Base-by-base conservation (phyloP, 2,797 vertebrate species). In the Morus bassanus region DNA sequence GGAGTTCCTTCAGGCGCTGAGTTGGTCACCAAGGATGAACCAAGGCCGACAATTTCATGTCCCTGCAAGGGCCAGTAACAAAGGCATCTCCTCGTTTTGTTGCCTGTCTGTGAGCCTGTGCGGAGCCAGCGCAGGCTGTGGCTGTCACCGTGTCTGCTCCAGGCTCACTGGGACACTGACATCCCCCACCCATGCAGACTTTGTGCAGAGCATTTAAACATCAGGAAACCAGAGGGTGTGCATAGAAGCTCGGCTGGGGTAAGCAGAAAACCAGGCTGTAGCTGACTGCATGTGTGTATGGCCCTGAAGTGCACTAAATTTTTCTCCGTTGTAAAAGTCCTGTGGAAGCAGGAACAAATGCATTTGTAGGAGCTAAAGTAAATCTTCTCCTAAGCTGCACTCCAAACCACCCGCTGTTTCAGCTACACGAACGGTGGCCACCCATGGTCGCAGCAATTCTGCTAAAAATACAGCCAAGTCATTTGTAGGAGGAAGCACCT, bases 341-440 rank as follows among this genome's bases (percentile, higher is more conserved):
- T 7, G 2, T 15, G 45, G 80, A 22, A 88, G 31, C 39, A 67
- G 57, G 33, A 79, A 15, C 30, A 70, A 33, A 65, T 3, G 23
- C 33, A 17, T 43, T 68, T 64, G 35, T 21, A 67, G 80, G 59
- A 91, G 30, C 23, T 64, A 39, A 7, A 60, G 59, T 27, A 57
- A 84, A 39, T 12, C 31, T 76, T 22, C 46, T 76, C 17, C 37
- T 50, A 16, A 81, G 19, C 24, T 81, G 27, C 2, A 17, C 46
- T 56, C 50, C 64, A 63, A 30, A 31, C 51, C 35, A 41, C 17
- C 19, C 18, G 0, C 57, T 21, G 8, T 8, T 89, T 23, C 54
- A 89, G 72, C 31, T 27, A 6, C 83, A 21, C 0, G 0, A 61
- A 2, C 0, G 0, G 28, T 23, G 53, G 41, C 61, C 43, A 56